phyloP scores from a whole-genome alignment of 2,113 vertebrate species.

The Myrmecobius fasciatus region DNA sequence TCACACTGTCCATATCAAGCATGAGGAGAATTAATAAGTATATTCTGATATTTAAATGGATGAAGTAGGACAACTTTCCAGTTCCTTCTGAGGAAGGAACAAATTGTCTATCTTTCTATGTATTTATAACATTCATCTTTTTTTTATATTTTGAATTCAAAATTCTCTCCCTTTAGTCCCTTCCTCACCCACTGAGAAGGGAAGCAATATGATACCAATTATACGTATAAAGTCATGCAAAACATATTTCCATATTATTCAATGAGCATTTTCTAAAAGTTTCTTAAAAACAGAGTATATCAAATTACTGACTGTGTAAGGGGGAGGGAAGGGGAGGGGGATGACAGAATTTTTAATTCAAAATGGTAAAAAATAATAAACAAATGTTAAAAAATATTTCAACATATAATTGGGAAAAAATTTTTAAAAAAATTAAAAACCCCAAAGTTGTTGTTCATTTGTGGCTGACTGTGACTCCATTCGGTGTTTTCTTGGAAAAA shows the following conservation, averaged over 20 bases:
- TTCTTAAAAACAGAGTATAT: background rate
- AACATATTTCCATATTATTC: constrained; percentile 73
- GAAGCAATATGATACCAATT: background rate
- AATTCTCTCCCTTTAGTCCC: background rate
- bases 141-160: background rate
- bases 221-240: background rate
- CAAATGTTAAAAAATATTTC: too few species aligned
- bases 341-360: background rate
- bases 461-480: too few species aligned
- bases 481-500: too few species aligned
- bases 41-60: background rate
- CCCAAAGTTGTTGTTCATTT: too few species aligned
- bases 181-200: background rate
- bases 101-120: background rate
- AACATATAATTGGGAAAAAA: too few species aligned
- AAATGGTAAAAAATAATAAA: too few species aligned
- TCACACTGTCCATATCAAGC: background rate
- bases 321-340: background rate
- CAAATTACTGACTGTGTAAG: too few species aligned
- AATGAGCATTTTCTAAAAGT: constrained; percentile 29
- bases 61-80: background rate
- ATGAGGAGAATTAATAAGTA: background rate
- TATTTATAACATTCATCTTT: constrained; percentile 45
- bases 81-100: background rate
- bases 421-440: too few species aligned